Base-by-base conservation (phyloP, 2,888 invertebrate genomes). In the Sclerodermus sp. region DNA sequence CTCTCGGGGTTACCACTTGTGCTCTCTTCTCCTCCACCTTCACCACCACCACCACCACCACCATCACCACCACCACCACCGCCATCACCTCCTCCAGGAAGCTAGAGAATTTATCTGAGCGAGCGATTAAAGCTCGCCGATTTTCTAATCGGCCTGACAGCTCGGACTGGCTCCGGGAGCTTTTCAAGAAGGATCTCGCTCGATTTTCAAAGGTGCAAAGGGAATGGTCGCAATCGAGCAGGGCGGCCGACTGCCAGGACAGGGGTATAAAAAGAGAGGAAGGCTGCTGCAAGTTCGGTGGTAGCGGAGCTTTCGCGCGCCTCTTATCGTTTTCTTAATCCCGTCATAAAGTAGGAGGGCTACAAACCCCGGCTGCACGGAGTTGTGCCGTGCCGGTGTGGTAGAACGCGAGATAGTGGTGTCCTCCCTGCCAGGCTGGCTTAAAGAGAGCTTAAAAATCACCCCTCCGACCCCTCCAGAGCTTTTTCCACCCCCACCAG, bases 401-500 rank as follows among this genome's bases (percentile, higher is more conserved):
- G 65, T 64, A 64, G 60, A 59, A 68, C 67, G 60, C 58, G 58
- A 70, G 67, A 71, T 66, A 68, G 68, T 58, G 66, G 63, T 67
- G 68, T 62, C 68, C 68, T 69, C 63, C 57, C 62, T 65, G 62
- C 56, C 62, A 57, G 58, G 64, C 64, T 57, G 59, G 67, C 62
- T 69, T 68, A 67, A 67, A 67, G 64, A 68, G 72, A 70, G 72
- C 69, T 73, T 73, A 72, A 73, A 70, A 73, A 70, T 70, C 69
- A 64, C 68, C 71, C 71, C 70, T 64, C 48, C 60, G 43, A 41
- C 60, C 65, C 65, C 67, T 59, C 57, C 56, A 53, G 60, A 60
- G 68, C 67, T 68, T 68, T 67, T 68, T 68, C 62, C 51, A 44
- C 36, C 54, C 64, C 64, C 54, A 45, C 57, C 47, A 13, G 2